These are phyloP conservation scores for Cherax quadricarinatus DNA, from an alignment of 1,140 invertebrate species.

Conservation along the genomic window DNA sequence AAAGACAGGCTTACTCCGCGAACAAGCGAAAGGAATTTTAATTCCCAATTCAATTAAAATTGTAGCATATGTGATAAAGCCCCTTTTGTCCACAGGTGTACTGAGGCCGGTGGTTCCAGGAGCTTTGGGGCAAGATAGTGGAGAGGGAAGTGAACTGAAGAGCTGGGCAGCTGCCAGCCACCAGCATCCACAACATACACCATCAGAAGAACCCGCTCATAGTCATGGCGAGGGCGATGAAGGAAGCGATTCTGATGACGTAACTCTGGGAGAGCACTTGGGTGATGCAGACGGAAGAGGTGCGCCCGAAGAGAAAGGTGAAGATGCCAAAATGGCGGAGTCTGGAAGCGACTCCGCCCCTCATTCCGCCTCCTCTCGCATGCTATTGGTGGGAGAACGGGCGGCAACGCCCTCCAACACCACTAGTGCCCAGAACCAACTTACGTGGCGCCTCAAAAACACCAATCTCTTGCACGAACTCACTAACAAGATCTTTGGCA, in stretches of 20 bases:
- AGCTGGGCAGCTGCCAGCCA: background rate
- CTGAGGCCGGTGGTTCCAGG: background rate
- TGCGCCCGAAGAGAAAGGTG: background rate
- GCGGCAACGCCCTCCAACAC: background rate
- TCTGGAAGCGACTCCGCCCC: background rate
- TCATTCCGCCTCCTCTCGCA: slow-evolving; percentile 13
- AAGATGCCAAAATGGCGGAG: background rate
- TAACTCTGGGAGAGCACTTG: background rate
- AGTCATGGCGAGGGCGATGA: background rate
- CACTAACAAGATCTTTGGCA: slow-evolving; percentile 39
- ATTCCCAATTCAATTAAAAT: too few species aligned
- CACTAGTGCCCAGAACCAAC: slow-evolving; percentile 21
- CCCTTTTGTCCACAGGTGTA: background rate
- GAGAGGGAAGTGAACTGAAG: background rate
- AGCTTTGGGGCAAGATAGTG: background rate
- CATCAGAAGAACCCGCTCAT: background rate
- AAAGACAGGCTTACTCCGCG: too few species aligned
- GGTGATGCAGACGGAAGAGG: background rate
- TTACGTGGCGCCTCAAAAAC: slow-evolving; percentile 51
- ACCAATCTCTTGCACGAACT: slow-evolving; percentile 27
- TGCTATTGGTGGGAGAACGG: slow-evolving; percentile 7
- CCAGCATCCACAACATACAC: background rate
- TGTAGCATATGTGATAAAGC: too few species aligned
- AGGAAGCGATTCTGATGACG: background rate
- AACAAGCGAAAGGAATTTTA: too few species aligned